A percentile compares a stretch with the other conserved stretches of the same genome.
Conservation (phyloP, 1,140 invertebrate genomes). For the Drosophila hydei region DNA sequence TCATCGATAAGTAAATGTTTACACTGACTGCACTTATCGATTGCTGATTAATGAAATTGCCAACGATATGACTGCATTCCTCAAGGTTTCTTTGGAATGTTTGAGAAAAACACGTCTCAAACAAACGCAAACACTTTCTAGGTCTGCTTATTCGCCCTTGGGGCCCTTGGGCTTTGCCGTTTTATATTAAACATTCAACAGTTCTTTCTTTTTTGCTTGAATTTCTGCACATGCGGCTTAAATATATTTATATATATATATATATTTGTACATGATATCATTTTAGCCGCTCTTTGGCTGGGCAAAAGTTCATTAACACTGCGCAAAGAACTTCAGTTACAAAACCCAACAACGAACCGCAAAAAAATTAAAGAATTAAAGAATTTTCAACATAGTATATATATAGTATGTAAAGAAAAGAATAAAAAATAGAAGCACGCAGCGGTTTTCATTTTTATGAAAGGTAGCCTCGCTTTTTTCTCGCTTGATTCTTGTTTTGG, state of each 20-base stretch:
- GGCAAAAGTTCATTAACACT: conserved; percentile 77
- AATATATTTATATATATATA: conserved; percentile 4
- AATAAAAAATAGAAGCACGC: conserved; percentile 40
- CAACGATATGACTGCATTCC: conserved; percentile 2
- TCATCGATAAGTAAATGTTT: conserved; percentile 31
- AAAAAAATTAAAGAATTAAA: conserved; percentile 3
- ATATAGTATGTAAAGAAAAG: background rate
- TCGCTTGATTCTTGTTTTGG: background rate
- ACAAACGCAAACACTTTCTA: conserved; percentile 37
- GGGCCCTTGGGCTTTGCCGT: conserved; percentile 2
- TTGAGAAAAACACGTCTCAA: conserved; percentile 11
- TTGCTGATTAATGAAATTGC: conserved; percentile 27
- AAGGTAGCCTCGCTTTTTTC: conserved; percentile 40
- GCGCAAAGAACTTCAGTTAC: conserved; percentile 25
- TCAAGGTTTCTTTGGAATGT: conserved; percentile 5
- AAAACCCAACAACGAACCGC: background rate
- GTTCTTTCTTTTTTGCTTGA: conserved; percentile 10
- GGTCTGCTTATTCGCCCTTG: conserved; percentile 29
- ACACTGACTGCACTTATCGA: conserved; percentile 21
- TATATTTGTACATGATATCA: conserved; percentile 53
- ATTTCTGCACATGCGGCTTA: conserved; percentile 58
- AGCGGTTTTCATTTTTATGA: conserved; percentile 60
- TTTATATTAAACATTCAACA: conserved; percentile 8
- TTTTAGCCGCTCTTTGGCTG: conserved; percentile 56
- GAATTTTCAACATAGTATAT: background rate